These are phyloP conservation scores for Hippoglossus hippoglossus DNA, from an alignment of 2,797 vertebrate species.

Conservation along the genomic window DNA sequence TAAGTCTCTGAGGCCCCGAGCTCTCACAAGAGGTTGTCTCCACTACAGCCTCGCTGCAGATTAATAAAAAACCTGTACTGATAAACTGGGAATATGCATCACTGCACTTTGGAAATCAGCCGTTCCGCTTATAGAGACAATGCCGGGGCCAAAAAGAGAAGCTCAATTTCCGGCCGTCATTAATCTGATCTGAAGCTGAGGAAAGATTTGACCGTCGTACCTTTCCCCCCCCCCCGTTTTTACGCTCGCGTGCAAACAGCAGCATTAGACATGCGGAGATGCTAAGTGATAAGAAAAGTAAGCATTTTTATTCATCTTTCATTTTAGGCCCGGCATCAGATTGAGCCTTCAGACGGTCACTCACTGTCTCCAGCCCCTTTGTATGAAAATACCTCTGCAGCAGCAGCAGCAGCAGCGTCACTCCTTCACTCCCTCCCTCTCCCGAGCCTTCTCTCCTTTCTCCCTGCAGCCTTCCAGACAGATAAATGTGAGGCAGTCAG, in stretches of 20 bases:
- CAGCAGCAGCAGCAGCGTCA: slow-evolving; percentile 50
- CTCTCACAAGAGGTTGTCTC: slow-evolving; percentile 51
- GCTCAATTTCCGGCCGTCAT: slow-evolving; percentile 73
- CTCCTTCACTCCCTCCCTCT: slow-evolving; percentile 26
- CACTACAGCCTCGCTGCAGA: slow-evolving; percentile 43
- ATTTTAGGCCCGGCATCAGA: slow-evolving; percentile 76
- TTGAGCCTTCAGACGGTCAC: slow-evolving; percentile 73
- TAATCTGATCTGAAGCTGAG: slow-evolving; percentile 77
- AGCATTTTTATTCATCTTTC: slow-evolving; percentile 68
- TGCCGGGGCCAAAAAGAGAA: slow-evolving; percentile 37
- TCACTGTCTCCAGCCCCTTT: slow-evolving; percentile 65
- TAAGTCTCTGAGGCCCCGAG: slow-evolving; percentile 21
- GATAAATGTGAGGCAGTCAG: slow-evolving; percentile 84
- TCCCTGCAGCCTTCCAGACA: slow-evolving; percentile 79
- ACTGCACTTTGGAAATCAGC: slow-evolving; percentile 45
- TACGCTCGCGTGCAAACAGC: slow-evolving; percentile 25
- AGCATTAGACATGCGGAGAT: slow-evolving; percentile 1
- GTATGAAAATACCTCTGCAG: slow-evolving; percentile 78
- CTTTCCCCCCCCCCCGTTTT: not conserved
- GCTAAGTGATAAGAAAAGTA: slow-evolving; percentile 7
- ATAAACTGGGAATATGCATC: slow-evolving; percentile 69
- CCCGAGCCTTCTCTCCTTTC: slow-evolving; percentile 47
- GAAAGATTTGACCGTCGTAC: slow-evolving; percentile 52
- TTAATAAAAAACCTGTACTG: slow-evolving; percentile 55
- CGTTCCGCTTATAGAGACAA: slow-evolving; percentile 61